phyloP scores from a whole-genome alignment of 1,140 invertebrate species.

The Bombus cullumanus region DNA sequence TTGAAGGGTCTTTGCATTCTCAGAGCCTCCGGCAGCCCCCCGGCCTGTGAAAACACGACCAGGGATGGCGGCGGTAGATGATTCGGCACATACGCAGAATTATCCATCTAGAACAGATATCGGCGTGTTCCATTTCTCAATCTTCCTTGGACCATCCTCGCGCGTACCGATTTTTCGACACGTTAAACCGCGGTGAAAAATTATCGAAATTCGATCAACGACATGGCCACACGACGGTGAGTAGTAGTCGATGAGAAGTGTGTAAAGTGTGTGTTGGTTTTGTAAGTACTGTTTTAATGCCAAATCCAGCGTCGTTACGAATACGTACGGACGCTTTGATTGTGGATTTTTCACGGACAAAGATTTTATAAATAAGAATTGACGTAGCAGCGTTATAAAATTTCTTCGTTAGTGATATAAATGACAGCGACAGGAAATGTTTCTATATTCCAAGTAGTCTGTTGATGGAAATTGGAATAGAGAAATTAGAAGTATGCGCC shows the following conservation, averaged over 20 bases:
- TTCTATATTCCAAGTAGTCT: too few species aligned
- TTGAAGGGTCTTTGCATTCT: constrained; percentile 89
- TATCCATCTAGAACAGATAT: constrained; percentile 85
- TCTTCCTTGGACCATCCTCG: constrained; percentile 28
- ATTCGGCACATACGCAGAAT: constrained; percentile 87
- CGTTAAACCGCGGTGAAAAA: neutral
- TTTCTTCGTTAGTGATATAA: too few species aligned
- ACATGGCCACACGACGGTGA: neutral
- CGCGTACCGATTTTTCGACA: neutral
- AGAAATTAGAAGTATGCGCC: neutral
- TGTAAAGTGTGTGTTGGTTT: neutral
- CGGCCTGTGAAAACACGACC: constrained; percentile 91
- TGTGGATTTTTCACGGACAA: too few species aligned
- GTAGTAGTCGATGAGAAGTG: neutral
- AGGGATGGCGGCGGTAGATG: constrained; percentile 90
- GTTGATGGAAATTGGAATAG: neutral
- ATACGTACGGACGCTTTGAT: too few species aligned
- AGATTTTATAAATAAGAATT: too few species aligned
- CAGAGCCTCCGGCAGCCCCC: constrained; percentile 88
- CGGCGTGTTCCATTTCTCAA: constrained; percentile 63
- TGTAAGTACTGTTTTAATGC: neutral
- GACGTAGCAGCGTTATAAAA: too few species aligned
- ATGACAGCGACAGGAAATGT: too few species aligned
- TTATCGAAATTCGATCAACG: neutral
- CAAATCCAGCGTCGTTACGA: neutral